Base-by-base conservation (phyloP, 2,888 invertebrate species). In the Dicyrtoma fusca region DNA sequence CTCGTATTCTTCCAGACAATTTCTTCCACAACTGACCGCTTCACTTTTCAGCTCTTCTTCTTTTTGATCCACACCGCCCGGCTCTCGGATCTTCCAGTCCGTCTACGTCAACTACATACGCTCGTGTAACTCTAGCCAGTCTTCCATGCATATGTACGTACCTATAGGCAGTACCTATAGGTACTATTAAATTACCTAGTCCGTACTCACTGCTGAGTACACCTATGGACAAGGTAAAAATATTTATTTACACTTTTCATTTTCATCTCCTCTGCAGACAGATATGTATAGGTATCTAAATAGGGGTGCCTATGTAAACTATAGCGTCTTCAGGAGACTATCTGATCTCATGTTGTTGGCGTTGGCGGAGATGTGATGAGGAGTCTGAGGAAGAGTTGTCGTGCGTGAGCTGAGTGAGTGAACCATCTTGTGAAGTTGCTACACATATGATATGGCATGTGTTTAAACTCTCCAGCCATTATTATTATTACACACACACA, bases 1-100 rank as follows among this genome's bases (percentile, higher is more conserved):
- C 77, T 76, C 76, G 72, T 74, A 75, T 76, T 76, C 79, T 75
- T 75, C 73, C 76, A 75, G 74, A 76, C 79, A 75, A 79, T 77
- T 79, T 79, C 76, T 76, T 76, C 74, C 75, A 73, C 66, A 73
- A 69, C 65, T 74, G 73, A 75, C 76, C 75, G 75, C 75, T 73
- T 75, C 64, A 55, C 74, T 74, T 71, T 69, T 76, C 72, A 55
- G 59, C 53, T 69, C 69, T 63, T 55, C 55, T 55, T 51, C 42
- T 55, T n/a, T 68, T 68, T 68, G 55, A 68, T 68, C 55, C 34
- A 55, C 55, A 53, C 68, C 68, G 68, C 65, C 34, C 59, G 25
- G 6, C 21, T 21, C 11, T 21, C 21, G 19, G 5, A n/a, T 55
- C 55, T 34, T 55, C 55, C 25, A 23, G 26, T n/a, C 26, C 25